These are phyloP conservation scores for Carduelis carduelis DNA, from an alignment of 2,797 vertebrate genomes.

Conservation along the genomic window DNA sequence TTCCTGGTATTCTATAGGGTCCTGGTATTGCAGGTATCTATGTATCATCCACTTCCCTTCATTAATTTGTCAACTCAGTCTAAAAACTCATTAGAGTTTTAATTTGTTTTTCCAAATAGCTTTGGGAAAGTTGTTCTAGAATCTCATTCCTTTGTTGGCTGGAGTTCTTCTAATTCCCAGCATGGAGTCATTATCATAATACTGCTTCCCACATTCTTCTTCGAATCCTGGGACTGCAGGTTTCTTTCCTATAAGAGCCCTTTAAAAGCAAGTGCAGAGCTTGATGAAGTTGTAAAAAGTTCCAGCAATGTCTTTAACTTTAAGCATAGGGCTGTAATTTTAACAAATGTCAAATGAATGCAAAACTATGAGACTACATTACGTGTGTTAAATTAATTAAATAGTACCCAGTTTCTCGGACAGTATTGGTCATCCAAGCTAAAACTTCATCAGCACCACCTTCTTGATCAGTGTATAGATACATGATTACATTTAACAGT, in stretches of 20 bases:
- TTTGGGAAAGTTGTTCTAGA: neutral
- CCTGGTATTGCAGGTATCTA: neutral
- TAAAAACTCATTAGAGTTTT: neutral
- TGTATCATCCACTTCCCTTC: neutral
- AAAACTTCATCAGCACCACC: neutral
- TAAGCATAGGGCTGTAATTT: neutral
- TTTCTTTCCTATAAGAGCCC: neutral
- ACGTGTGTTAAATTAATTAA: neutral
- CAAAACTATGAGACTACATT: neutral
- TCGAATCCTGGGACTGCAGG: neutral
- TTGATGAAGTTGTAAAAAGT: neutral
- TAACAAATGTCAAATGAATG: neutral
- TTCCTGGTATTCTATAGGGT: neutral
- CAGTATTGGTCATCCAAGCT: neutral
- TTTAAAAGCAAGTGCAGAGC: neutral
- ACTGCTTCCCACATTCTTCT: neutral
- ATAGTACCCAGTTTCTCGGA: neutral
- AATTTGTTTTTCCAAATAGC: neutral
- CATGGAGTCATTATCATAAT: neutral
- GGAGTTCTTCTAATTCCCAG: neutral
- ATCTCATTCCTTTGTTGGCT: slow-evolving; percentile 5
- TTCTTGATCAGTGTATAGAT: neutral
- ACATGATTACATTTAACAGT: neutral
- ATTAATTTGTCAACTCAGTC: neutral
- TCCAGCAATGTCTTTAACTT: neutral